Evolutionary conservation across 2,113 vertebrate species (phyloP).

Genomic region (Aix galericulata): DNA sequence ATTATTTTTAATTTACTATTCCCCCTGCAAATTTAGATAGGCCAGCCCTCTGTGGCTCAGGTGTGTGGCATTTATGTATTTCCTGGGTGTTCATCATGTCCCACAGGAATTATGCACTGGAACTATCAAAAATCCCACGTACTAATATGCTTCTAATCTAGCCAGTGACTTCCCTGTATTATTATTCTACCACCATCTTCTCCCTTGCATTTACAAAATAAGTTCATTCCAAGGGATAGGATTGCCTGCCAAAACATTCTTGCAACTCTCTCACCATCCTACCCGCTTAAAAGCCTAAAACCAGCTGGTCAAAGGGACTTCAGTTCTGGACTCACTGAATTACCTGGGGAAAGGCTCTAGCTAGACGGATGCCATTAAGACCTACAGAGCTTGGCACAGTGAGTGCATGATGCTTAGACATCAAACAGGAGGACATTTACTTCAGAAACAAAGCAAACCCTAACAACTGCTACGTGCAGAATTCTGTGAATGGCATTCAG

Average conservation of each 20-base stretch:
- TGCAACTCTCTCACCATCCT: neutral
- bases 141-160: neutral
- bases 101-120: neutral
- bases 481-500: neutral
- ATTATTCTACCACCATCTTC: accelerated
- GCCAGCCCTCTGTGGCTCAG: neutral
- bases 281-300: no score
- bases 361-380: neutral
- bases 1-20: neutral
- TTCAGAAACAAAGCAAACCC: accelerated
- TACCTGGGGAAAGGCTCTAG: no score
- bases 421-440: accelerated
- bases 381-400: accelerated
- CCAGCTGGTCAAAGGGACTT: neutral
- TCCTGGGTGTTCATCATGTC: neutral
- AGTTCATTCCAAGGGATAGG: no score
- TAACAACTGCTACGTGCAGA: accelerated
- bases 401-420: accelerated
- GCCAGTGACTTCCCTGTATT: neutral
- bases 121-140: neutral
- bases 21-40: neutral
- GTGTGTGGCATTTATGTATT: neutral
- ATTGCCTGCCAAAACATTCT: no score
- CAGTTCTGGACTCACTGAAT: accelerated
- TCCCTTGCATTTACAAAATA: neutral